Conservation (phyloP, 2,888 invertebrate species). For the Pterostichus madidus region DNA sequence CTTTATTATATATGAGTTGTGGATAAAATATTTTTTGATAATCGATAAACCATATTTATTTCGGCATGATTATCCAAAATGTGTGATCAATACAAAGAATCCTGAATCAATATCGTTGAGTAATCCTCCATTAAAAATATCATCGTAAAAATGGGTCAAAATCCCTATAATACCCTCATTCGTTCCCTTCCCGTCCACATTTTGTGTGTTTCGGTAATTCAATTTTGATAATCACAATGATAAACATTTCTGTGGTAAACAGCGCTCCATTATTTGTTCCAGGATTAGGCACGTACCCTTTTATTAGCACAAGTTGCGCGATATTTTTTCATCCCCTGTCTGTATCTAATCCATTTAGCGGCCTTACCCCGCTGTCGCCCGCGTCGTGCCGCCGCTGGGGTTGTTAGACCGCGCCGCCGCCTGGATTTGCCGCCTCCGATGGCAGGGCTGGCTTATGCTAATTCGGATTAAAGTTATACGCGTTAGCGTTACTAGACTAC, state of each 20-base stretch:
- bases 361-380: constrained; percentile 15
- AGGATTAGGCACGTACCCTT: constrained; percentile 75
- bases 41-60: not conserved
- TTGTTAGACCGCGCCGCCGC: constrained; percentile 15
- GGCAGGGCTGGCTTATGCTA: constrained; percentile 62
- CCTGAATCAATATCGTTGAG: constrained; percentile 4
- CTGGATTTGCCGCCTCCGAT: constrained; percentile 35
- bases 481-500: constrained; percentile 47
- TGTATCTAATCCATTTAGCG: constrained; percentile 70
- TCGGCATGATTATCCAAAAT: not conserved
- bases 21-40: too few relatives aligned
- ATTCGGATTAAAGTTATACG: constrained; percentile 63
- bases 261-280: constrained; percentile 64
- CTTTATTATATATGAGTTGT: too few relatives aligned
- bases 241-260: constrained; percentile 65
- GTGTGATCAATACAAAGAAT: constrained; percentile 14
- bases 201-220: constrained; percentile 55
- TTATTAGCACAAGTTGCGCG: constrained; percentile 74
- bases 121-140: constrained; percentile 49
- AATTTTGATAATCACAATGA: constrained; percentile 65
- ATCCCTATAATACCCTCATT: constrained; percentile 32
- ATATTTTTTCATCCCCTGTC: constrained; percentile 76
- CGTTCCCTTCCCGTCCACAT: constrained; percentile 24
- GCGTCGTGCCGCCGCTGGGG: constrained; percentile 8
- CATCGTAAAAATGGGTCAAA: constrained; percentile 26